Base-by-base conservation (phyloP, 2,888 invertebrate species). In the Drosophila acutilabella region DNA sequence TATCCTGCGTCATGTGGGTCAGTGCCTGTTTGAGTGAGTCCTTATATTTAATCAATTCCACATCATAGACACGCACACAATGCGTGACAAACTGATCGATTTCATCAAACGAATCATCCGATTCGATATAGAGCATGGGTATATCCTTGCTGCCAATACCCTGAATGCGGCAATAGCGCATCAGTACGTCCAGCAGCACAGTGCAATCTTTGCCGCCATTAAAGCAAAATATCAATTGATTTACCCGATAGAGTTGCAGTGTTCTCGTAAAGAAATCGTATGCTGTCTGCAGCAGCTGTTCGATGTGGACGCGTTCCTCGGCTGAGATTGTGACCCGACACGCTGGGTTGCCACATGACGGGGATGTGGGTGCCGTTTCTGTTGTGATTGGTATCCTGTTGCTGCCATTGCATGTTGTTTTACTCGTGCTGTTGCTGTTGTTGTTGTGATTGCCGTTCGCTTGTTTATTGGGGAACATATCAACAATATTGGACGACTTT, bases 181-280 rank as follows among this genome's bases (percentile, higher is more conserved):
- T 82, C 13, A 92, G 92, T 71, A 98, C 91, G 91, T 97, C 96
- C 40, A 99, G 93, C 13, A 99, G 93, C 0, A 96, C 97, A 0
- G 99, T 99, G 91, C 99, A 99, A 93, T 99, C 99, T 93, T 99
- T 99, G 1, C 99, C 99, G 4, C 99, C 99, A 91, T 99, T 99
- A 92, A 99, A 99, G 26, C 98, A 96, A 33, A 99, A 91, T 88
- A 98, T 97, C 14, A 98, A 93, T 92, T 97, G 96, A 59, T 96
- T 94, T 18, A 95, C 91, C n/a, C 94, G 93, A 91, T 95, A 97
- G 53, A 93, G 90, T 48, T 93, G 91, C 80, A 95, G 94, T 69
- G 95, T 94, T 89, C 94, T 91, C 88, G 93, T 93, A 58, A 96
- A 93, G 66, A 94, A 92, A 95, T 74, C 70, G 23, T 60, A 71